phyloP scores from a whole-genome alignment of 2,888 invertebrate species.

The Trilocha varians region DNA sequence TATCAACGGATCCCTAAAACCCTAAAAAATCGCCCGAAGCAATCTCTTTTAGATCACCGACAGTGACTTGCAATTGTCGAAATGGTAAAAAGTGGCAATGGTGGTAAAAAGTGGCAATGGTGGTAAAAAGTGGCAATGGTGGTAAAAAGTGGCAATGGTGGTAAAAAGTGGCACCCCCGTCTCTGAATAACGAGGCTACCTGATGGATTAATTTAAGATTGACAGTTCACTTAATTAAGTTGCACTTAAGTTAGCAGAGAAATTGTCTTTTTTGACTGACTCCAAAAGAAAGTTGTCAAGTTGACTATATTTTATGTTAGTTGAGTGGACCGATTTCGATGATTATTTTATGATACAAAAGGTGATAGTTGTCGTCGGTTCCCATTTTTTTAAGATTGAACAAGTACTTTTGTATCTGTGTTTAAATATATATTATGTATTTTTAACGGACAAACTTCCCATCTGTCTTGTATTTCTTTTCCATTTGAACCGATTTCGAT shows the following conservation, averaged over 20 bases:
- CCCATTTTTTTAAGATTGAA: too few relatives aligned
- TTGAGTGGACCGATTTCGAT: too few relatives aligned
- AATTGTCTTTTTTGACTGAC: too few relatives aligned
- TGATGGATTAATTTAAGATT: conserved; percentile 49
- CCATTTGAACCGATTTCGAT: too few relatives aligned
- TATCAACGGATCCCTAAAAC: conserved; percentile 9
- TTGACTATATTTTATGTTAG: too few relatives aligned
- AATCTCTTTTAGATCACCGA: conserved; percentile 30
- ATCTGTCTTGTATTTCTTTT: too few relatives aligned
- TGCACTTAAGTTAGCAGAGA: neutral
- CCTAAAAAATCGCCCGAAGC: conserved; percentile 24
- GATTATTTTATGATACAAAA: too few relatives aligned
- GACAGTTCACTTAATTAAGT: conserved; percentile 22
- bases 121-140: conserved; percentile 28
- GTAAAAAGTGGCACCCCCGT: conserved; percentile 32
- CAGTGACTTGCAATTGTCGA: conserved; percentile 37
- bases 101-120: conserved; percentile 12
- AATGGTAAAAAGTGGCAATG: conserved; percentile 9
- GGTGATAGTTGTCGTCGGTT: too few relatives aligned
- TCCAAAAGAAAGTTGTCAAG: too few relatives aligned
- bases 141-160: conserved; percentile 27
- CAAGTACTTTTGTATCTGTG: too few relatives aligned
- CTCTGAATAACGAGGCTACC: conserved; percentile 31
- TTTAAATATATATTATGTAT: too few relatives aligned
- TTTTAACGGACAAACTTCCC: too few relatives aligned